Percentiles rank a stretch among this genome's conserved stretches.
phyloP scores from a whole-genome alignment of 2,113 vertebrate species.

The Cettia cetti region DNA sequence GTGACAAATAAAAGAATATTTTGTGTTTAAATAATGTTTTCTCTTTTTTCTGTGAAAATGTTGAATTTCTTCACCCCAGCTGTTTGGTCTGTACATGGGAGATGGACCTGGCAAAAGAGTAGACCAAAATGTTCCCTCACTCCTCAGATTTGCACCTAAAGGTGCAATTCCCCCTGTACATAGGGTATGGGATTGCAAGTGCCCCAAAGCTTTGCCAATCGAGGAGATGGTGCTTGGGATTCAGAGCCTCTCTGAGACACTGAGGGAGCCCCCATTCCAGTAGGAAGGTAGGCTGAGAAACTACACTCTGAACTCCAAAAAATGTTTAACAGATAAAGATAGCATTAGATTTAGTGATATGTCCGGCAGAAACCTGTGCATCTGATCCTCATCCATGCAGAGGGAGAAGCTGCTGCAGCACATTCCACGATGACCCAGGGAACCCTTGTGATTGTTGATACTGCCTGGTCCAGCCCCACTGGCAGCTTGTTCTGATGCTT shows the following conservation, averaged over 20 bases:
- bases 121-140: not conserved
- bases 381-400: not conserved
- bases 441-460: not conserved
- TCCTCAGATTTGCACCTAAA: not conserved
- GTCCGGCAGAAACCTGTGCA: not conserved
- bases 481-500: not conserved
- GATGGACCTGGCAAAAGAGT: not conserved
- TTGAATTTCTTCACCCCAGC: not conserved
- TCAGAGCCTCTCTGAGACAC: not conserved
- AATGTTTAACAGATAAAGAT: not conserved
- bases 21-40: slow-evolving; percentile 86
- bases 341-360: not conserved
- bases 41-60: not conserved
- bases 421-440: not conserved
- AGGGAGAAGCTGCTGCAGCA: not conserved
- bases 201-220: not conserved
- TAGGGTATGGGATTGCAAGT: not conserved
- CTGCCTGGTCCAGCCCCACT: accelerated
- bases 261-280: not conserved
- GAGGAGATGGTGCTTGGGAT: not conserved
- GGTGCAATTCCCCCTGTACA: not conserved
- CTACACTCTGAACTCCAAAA: not conserved
- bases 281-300: not conserved
- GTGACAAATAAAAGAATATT: slow-evolving; percentile 98
- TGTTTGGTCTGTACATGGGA: not conserved